Evolutionary conservation across 2,888 invertebrate species (phyloP).

Genomic region (Ophion ventricosus): DNA sequence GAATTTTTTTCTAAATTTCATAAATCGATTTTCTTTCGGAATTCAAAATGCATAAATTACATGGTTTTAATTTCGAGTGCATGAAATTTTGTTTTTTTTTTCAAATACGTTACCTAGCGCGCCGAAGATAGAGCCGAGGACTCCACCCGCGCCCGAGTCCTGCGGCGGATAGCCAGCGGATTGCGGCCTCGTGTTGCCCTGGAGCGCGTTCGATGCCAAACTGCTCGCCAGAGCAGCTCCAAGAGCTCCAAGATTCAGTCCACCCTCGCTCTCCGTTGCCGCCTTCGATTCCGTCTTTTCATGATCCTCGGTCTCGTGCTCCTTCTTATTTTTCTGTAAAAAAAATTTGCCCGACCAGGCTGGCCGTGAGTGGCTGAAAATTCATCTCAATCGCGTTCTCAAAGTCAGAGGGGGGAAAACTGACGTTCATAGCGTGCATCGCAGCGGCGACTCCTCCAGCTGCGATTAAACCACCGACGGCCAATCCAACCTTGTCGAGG

Average conservation of each 20-base stretch:
- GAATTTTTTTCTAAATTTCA: too few species aligned
- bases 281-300: conserved; percentile 77
- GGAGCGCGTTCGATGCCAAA: conserved; percentile 78
- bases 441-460: conserved; percentile 81
- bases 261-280: conserved; percentile 76
- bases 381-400: background rate
- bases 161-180: conserved; percentile 77
- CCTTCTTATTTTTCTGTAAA: conserved; percentile 74
- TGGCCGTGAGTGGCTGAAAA: background rate
- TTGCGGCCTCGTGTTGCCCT: conserved; percentile 71
- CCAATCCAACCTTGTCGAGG: conserved; percentile 80
- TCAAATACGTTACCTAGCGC: conserved; percentile 75
- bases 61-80: too few species aligned
- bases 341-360: background rate
- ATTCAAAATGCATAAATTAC: too few species aligned
- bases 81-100: too few species aligned
- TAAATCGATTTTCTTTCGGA: too few species aligned
- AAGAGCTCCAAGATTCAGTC: conserved; percentile 77
- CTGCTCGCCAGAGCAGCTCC: conserved; percentile 80
- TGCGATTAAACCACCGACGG: conserved; percentile 80
- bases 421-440: conserved; percentile 78
- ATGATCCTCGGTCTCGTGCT: conserved; percentile 71
- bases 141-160: conserved; percentile 72
- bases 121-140: conserved; percentile 80
- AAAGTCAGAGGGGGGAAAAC: conserved; percentile 18